phyloP scores from a whole-genome alignment of 1,140 invertebrate species.

The Drosophila biarmipes region DNA sequence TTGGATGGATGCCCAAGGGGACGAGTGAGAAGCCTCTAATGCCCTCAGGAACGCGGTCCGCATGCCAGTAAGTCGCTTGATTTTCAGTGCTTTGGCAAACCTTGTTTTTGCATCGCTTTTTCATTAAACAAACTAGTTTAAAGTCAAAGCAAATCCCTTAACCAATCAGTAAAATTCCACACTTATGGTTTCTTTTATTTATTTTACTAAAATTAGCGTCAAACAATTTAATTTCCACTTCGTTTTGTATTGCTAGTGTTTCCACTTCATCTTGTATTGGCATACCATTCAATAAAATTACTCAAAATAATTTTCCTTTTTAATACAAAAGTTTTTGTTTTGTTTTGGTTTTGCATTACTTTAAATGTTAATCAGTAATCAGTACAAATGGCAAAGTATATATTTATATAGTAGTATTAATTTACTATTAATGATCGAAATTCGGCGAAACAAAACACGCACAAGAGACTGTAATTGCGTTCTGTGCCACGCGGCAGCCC shows the following conservation, averaged over 20 bases:
- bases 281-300: slow-evolving; percentile 30
- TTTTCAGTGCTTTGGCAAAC: neutral
- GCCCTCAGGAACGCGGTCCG: neutral
- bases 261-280: slow-evolving; percentile 26
- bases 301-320: slow-evolving; percentile 18
- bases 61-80: neutral
- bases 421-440: slow-evolving; percentile 58
- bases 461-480: slow-evolving; percentile 24
- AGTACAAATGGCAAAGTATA: slow-evolving; percentile 76
- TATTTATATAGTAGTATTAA: slow-evolving; percentile 57
- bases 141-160: neutral
- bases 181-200: slow-evolving; percentile 20
- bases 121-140: neutral
- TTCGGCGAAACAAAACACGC: slow-evolving; percentile 26
- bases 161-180: neutral
- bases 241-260: slow-evolving; percentile 49
- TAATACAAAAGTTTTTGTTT: slow-evolving; percentile 36
- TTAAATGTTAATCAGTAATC: slow-evolving; percentile 75
- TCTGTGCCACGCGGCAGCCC: slow-evolving; percentile 1
- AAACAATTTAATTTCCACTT: slow-evolving; percentile 57
- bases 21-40: neutral
- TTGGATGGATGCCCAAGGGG: neutral
- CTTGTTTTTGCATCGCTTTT: neutral
- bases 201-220: slow-evolving; percentile 74
- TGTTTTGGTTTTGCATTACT: slow-evolving; percentile 27